Evolutionary conservation across 2,797 vertebrate genomes (phyloP), one percentile per base, ranked within the genome.

Genomic region (Salmo trutta): DNA sequence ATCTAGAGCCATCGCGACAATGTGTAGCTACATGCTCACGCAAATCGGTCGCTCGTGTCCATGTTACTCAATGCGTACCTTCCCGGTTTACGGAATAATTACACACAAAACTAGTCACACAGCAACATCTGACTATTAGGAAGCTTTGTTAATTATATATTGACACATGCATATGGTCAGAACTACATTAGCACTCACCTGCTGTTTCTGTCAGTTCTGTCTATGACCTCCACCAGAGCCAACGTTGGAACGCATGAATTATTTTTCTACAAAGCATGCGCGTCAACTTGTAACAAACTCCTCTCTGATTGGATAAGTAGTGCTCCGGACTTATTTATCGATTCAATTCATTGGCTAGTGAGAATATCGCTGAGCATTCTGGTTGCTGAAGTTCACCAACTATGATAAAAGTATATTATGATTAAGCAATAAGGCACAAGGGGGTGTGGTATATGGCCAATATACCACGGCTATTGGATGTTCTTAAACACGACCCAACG

Each of bases 221-320:
- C 81, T 84, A 15, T 95, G 94, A 95, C 94, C 94, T 95, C 94
- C 93, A 95, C 89, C 81, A 54, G 81, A 88, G 87, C 87, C 85
- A 79, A 88, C 89, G 86, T 77, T 85, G 15, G 12, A 74, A 87
- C 92, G 74, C 92, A 87, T 92, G 90, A 92, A 86, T 53, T 27
- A 15, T 0, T 5, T 4, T 8, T 2, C 0, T 1, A 84, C 10
- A 0, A 89, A 83, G 93, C 93, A 12, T 93, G 94, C 90, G 93
- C 86, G 16, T 0, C 0, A 19, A 27, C 0, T n/a, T 36, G 59
- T 4, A 82, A 81, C 69, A 88, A 86, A 33, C 59, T 8, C 0
- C 6, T 12, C 12, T 81, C 74, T 86, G 87, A 92, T 94, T 94
- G 93, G 93, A 82, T 64, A 71, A 10, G 4, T 4, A 2, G 5